These are phyloP conservation scores for Linyphia triangularis DNA, from an alignment of 2,888 invertebrate species.

Conservation along the genomic window DNA sequence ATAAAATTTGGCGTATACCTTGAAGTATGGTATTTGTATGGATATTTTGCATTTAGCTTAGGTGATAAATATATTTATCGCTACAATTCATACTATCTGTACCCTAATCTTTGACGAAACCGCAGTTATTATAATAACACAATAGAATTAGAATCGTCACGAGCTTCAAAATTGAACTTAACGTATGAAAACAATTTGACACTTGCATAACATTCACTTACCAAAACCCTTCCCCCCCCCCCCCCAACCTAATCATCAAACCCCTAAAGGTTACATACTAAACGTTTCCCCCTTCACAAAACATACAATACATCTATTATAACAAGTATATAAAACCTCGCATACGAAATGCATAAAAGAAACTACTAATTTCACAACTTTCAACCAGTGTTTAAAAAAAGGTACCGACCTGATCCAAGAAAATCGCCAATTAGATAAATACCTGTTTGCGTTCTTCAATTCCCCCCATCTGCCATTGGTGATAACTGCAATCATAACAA, in stretches of 20 bases:
- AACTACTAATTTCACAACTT: slow-evolving; percentile 14
- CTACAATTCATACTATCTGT: no score
- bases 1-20: no score
- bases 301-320: background rate
- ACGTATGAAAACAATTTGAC: no score
- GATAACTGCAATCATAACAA: slow-evolving; percentile 69
- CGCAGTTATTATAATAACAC: no score
- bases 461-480: background rate
- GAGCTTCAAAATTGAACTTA: background rate
- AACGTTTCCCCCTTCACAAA: background rate
- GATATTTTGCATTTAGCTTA: no score
- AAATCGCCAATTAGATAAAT: slow-evolving; percentile 35
- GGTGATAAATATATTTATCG: no score
- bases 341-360: background rate
- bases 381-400: slow-evolving; percentile 8
- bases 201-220: background rate
- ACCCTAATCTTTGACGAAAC: no score
- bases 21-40: no score
- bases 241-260: background rate
- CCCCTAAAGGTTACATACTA: background rate
- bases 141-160: no score
- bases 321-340: background rate
- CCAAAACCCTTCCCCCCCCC: background rate
- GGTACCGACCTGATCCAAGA: slow-evolving; percentile 18
- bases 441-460: background rate